These are phyloP conservation scores for Sepioteuthis lessoniana DNA, from an alignment of 2,888 invertebrate genomes.

Conservation along the genomic window DNA sequence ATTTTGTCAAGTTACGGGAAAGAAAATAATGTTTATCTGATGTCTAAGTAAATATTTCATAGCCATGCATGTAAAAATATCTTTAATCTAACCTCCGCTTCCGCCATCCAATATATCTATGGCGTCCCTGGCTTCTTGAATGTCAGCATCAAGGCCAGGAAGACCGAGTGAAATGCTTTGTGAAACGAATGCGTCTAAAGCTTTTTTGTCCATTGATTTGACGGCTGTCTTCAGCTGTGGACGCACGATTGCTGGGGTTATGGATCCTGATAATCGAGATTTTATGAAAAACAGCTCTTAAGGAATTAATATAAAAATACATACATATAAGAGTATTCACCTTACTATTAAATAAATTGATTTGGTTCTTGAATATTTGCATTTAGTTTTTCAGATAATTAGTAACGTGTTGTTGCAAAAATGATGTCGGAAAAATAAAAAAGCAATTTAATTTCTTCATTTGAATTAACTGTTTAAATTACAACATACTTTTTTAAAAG, in stretches of 20 bases:
- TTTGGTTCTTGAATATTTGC: too few species aligned
- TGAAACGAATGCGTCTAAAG: neutral
- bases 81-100: neutral
- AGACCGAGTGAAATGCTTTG: neutral
- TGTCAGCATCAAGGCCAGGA: slow-evolving; percentile 35
- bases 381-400: too few species aligned
- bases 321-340: too few species aligned
- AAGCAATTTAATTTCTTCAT: too few species aligned
- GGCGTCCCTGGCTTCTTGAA: slow-evolving; percentile 24
- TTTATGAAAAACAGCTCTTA: neutral
- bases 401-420: too few species aligned
- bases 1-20: neutral
- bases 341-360: too few species aligned
- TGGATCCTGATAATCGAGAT: neutral
- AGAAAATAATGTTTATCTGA: neutral
- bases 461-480: too few species aligned
- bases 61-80: too few species aligned
- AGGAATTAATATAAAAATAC: too few species aligned
- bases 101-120: neutral
- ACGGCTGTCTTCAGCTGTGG: neutral
- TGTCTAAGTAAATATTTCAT: too few species aligned
- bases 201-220: neutral
- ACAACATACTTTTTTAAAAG: too few species aligned
- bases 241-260: neutral
- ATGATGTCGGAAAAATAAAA: too few species aligned